phyloP scores from a whole-genome alignment of 1,140 invertebrate genomes.

The Wasmannia auropunctata region DNA sequence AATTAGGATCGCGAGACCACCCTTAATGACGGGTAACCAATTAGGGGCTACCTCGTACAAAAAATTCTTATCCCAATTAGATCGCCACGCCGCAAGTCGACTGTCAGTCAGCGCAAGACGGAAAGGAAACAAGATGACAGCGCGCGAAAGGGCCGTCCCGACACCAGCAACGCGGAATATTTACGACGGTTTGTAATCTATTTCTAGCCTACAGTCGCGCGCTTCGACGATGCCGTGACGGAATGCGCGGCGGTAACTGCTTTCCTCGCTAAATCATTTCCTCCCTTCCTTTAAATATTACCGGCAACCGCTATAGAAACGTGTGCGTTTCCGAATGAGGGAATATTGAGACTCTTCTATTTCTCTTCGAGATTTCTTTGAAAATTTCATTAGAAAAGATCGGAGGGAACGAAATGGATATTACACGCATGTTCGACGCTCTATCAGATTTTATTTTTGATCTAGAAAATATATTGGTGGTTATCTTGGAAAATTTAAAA shows the following conservation, averaged over 20 bases:
- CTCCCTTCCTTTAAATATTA: constrained; percentile 60
- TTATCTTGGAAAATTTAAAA: not conserved
- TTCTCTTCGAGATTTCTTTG: constrained; percentile 30
- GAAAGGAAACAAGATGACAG: not conserved
- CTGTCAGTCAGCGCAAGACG: constrained; percentile 18
- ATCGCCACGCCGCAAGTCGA: constrained; percentile 56
- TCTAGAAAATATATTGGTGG: not conserved
- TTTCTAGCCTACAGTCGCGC: constrained; percentile 60
- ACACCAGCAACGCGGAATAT: constrained; percentile 60
- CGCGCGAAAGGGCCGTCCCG: constrained; percentile 13
- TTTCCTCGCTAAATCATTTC: constrained; percentile 62
- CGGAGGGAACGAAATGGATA: not conserved
- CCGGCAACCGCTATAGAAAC: constrained; percentile 1
- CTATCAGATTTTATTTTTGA: constrained; percentile 1
- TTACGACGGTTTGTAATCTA: constrained; percentile 72
- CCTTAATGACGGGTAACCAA: constrained; percentile 69
- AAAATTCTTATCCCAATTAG: constrained; percentile 74
- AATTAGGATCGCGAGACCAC: constrained; percentile 65
- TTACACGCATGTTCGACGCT: not conserved
- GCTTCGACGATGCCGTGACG: constrained; percentile 27
- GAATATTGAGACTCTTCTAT: constrained; percentile 21
- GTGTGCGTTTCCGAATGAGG: not conserved
- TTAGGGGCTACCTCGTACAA: constrained; percentile 71
- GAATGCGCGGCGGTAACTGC: constrained; percentile 27
- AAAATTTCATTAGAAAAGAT: constrained; percentile 47